phyloP scores from a whole-genome alignment of 2,888 invertebrate genomes.

The Apodemia mormo region DNA sequence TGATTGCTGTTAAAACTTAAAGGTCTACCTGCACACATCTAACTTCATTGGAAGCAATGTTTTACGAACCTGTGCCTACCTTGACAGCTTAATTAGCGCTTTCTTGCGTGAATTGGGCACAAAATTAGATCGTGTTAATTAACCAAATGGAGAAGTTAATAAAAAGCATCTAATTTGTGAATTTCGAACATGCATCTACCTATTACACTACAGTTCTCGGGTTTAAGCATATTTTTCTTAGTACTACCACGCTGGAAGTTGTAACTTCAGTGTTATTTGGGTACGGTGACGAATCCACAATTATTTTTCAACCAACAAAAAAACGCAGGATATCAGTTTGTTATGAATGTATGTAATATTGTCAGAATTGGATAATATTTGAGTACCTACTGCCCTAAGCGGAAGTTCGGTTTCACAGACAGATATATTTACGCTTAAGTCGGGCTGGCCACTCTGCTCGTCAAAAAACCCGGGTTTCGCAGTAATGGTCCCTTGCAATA shows the following conservation, averaged over 20 bases:
- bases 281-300: too few species aligned
- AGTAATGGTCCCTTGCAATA: too few species aligned
- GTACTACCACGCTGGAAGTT: neutral
- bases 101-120: conserved; percentile 62
- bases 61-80: conserved; percentile 45
- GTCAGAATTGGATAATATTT: too few species aligned
- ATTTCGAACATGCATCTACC: conserved; percentile 24
- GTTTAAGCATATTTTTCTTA: conserved; percentile 4
- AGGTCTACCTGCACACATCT: neutral
- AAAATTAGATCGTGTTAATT: conserved; percentile 73
- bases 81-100: conserved; percentile 69
- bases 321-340: too few species aligned
- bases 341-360: too few species aligned
- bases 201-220: conserved; percentile 9
- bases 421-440: too few species aligned
- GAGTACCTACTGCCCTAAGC: too few species aligned
- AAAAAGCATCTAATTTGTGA: conserved; percentile 63
- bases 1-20: neutral
- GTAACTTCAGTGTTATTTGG: too few species aligned
- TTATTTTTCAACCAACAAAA: too few species aligned
- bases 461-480: too few species aligned
- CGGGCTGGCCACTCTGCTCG: too few species aligned
- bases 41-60: neutral
- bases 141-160: conserved; percentile 63
- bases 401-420: too few species aligned